phyloP scores from a whole-genome alignment of 2,888 invertebrate genomes.

The Dryomyza anilis region DNA sequence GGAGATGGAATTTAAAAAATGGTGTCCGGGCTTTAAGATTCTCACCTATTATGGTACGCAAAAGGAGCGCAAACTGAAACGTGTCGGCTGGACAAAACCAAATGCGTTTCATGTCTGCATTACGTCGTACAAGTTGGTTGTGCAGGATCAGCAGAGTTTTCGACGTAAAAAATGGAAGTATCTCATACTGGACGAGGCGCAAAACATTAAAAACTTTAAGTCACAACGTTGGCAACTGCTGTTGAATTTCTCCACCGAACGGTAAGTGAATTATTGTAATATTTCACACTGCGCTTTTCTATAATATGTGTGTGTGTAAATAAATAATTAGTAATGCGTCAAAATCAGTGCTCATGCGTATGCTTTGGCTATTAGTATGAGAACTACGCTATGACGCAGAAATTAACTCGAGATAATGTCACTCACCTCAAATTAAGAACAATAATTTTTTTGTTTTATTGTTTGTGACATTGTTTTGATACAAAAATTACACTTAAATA shows the following conservation, averaged over 20 bases:
- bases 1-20: slow-evolving; percentile 99
- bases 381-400: slow-evolving; percentile 56
- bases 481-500: slow-evolving; percentile 34
- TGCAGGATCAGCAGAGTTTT: slow-evolving; percentile 98
- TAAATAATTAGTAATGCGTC: slow-evolving; percentile 30
- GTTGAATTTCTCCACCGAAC: slow-evolving; percentile 90
- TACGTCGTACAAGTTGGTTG: slow-evolving; percentile 96
- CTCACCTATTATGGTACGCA: slow-evolving; percentile 97
- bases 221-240: slow-evolving; percentile 98
- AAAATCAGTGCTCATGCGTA: slow-evolving; percentile 50
- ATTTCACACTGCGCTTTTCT: too few relatives aligned
- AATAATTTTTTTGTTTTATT: slow-evolving; percentile 36
- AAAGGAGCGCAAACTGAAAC: slow-evolving; percentile 90
- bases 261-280: slow-evolving; percentile 64
- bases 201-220: slow-evolving; percentile 99
- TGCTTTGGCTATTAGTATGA: slow-evolving; percentile 48
- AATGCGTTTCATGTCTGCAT: slow-evolving; percentile 99
- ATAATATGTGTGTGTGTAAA: too few relatives aligned
- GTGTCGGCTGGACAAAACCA: slow-evolving; percentile 96
- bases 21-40: slow-evolving; percentile 99
- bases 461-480: slow-evolving; percentile 50
- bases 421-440: slow-evolving; percentile 40
- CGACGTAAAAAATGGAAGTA: slow-evolving; percentile 98
- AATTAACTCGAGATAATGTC: slow-evolving; percentile 45
- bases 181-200: slow-evolving; percentile 96